phyloP scores from a whole-genome alignment of 2,888 invertebrate genomes.

The Cephus sareptanus region DNA sequence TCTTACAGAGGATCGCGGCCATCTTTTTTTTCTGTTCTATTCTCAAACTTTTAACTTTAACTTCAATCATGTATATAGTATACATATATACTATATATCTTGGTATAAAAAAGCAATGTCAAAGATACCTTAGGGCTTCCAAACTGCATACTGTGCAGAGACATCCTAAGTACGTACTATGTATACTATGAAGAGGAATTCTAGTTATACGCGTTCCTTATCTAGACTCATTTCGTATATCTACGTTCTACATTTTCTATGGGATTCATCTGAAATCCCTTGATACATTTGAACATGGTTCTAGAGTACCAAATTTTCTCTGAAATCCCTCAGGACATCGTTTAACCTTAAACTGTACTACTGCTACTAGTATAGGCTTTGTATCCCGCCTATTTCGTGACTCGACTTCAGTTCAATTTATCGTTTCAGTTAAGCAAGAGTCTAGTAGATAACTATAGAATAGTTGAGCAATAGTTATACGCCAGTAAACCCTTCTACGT shows the following conservation, averaged over 20 bases:
- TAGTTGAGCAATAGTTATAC: background rate
- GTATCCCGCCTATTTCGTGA: background rate
- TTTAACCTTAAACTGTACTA: background rate
- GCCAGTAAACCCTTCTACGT: background rate
- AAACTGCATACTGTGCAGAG: background rate
- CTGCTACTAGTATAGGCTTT: background rate
- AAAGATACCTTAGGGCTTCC: background rate
- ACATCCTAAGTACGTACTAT: background rate
- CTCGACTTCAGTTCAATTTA: background rate
- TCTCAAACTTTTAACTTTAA: background rate
- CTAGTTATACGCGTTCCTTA: background rate
- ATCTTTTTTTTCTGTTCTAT: background rate
- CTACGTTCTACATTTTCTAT: background rate
- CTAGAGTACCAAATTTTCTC: background rate
- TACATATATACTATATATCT: background rate
- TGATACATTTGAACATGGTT: background rate
- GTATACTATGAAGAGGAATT: background rate
- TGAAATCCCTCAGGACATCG: background rate
- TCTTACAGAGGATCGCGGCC: background rate
- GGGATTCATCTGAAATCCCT: background rate
- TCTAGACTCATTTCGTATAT: background rate
- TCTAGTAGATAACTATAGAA: background rate
- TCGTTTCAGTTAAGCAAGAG: background rate
- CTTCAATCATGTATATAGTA: background rate
- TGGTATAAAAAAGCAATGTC: background rate